These are phyloP conservation scores for Cephus rjabovi DNA, from an alignment of 2,888 invertebrate species.

Conservation along the genomic window DNA sequence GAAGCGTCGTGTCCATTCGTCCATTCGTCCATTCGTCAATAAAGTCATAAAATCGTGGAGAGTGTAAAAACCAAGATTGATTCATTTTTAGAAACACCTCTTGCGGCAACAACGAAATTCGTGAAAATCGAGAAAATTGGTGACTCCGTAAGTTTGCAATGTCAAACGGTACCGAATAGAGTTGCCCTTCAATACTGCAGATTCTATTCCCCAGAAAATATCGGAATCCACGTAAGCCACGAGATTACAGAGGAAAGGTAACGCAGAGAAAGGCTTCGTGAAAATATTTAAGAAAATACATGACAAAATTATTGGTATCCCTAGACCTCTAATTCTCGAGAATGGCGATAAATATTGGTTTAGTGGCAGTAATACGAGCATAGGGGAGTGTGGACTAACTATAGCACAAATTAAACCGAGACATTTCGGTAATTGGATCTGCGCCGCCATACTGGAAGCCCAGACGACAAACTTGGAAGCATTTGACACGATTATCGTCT, in stretches of 20 bases:
- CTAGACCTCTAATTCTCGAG: conserved; percentile 53
- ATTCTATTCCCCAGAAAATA: conserved; percentile 64
- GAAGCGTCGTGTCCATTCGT: background rate
- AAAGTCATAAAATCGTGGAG: background rate
- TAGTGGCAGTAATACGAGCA: conserved; percentile 60
- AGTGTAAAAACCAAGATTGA: background rate
- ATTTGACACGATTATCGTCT: conserved; percentile 20
- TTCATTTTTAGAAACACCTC: conserved; percentile 37
- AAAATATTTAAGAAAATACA: background rate
- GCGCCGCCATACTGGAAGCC: conserved; percentile 55
- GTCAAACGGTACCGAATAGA: conserved; percentile 66
- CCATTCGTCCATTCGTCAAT: too few relatives aligned
- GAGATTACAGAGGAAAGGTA: conserved; percentile 64
- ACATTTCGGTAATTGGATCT: conserved; percentile 69
- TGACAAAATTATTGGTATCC: conserved; percentile 8
- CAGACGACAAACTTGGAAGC: conserved; percentile 11
- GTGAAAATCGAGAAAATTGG: conserved; percentile 53
- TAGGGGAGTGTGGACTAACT: conserved; percentile 68
- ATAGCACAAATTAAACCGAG: conserved; percentile 59
- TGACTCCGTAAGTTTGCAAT: conserved; percentile 60
- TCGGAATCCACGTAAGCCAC: conserved; percentile 67
- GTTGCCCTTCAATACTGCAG: conserved; percentile 68
- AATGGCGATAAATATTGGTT: conserved; percentile 67
- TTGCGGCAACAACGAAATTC: conserved; percentile 60
- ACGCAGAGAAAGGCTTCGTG: conserved; percentile 38